Base-by-base conservation (phyloP, 35 echinoderm and acorn worm genomes). In the Amphiura filiformis region DNA sequence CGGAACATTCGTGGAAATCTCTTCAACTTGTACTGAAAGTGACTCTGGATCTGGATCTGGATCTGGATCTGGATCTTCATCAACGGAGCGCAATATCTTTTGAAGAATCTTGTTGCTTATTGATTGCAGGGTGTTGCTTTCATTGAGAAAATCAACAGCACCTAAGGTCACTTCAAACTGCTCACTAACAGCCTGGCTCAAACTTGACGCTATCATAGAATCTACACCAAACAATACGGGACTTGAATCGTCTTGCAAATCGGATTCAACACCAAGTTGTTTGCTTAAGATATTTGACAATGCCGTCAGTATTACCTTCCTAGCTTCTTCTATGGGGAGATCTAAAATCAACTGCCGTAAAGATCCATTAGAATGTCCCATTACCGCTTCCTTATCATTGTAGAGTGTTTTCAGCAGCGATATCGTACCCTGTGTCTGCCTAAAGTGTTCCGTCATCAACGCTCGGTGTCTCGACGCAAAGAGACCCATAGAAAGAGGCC, bases 101-200 rank as follows among this genome's bases (percentile, higher is more conserved):
- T 77, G 80, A 32, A 82, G 84, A 28, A 75, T 90, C 28, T 34
- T 83, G 9, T 65, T 38, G 14, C 47, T 28, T 17, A 86, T 34
- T 2, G 1, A 34, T 22, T 38, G 13, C 0, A 90, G 65, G 13
- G 88, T 90, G 56, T 75, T 81, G 13, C 80, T 87, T 39, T 86
- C 93, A 75, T 94, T 94, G 9, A 94, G 78, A 0, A 94, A 70
- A 32, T 94, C 93, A 0, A 94, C 85, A 36, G 88, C 44, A 36
- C 56, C 56, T 14, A 91, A 36, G 26, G 56, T 83, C 35, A 91
- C 88, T 35, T 79, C 49, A 84, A 90, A 94, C 36, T 77, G 65
- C 37, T 82, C 44, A 35, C 38, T 37, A 32, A 94, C 76, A 11
- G 81, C 33, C 26, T 75, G 61, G 1, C 88, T 91, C 14, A 94